Base-by-base conservation (phyloP, 2,888 invertebrate genomes). In the Drosophila pseudotakahashii region DNA sequence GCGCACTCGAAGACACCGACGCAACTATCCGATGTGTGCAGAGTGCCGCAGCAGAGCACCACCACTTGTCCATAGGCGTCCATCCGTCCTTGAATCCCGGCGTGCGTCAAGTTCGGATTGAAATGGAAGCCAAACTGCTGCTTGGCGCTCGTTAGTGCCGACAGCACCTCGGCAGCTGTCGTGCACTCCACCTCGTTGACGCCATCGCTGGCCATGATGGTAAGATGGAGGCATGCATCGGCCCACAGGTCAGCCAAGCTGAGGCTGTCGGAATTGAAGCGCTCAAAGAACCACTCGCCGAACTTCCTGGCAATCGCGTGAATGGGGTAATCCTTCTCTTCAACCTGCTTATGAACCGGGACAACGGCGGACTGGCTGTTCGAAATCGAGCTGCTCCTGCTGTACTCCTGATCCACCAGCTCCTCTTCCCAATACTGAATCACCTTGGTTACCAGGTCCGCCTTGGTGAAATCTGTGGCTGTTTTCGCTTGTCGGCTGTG, bases 1-100 rank as follows among this genome's bases (percentile, higher is more conserved):
- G 93, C 91, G 80, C 95, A 94, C 83, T 95, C 95, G 88, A 95
- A 95, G 34, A 94, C 91, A 2, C 95, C 95, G 1, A 94, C 93
- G 14, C 71, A 68, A 75, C 93, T 93, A 32, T 91, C 90, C 5
- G 91, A 78, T 13, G 92, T 90, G 84, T 95, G 95, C 36, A 95
- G 84, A 0, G 94, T 95, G 16, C 95, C 95, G 90, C 94, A 94
- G 1, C 93, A 93, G 50, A 94, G 84, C 9, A 95, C 93, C 50
- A 94, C 83, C 1, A 94, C 94, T 47, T 95, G 89, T 1, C 95
- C 95, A 87, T 95, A 94, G 0, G 93, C 92, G 88, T 94, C 93
- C 73, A 93, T 92, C 71, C 93, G 92, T 4, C 94, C 94, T 77
- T 93, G 92, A 1, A 94, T 92, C 5, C 95, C 95, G 13, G 93